These are phyloP conservation scores for Forpus xanthops DNA, from an alignment of 2,797 vertebrate species.

Conservation along the genomic window DNA sequence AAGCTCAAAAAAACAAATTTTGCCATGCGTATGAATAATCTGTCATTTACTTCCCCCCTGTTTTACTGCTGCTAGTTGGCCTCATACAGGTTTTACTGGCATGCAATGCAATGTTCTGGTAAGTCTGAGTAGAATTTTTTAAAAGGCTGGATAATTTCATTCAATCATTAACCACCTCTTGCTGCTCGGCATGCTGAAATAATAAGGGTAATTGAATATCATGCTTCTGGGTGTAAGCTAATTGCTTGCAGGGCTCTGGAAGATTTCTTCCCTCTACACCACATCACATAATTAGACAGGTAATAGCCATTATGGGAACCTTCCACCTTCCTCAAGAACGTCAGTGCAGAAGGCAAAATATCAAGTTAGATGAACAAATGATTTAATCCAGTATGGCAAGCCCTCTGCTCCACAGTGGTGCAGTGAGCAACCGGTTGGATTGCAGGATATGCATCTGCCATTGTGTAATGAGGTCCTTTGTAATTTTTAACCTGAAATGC, in stretches of 20 bases:
- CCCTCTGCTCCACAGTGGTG: background rate
- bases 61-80: background rate
- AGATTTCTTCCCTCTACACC: background rate
- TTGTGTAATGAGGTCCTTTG: background rate
- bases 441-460: background rate
- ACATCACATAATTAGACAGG: background rate
- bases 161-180: conserved; percentile 26
- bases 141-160: background rate
- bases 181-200: conserved; percentile 10
- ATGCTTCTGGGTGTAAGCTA: background rate
- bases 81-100: background rate
- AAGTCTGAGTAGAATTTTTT: background rate
- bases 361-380: conserved; percentile 13
- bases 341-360: conserved; percentile 8
- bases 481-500: conserved; percentile 33
- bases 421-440: background rate
- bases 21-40: background rate
- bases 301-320: conserved; percentile 21
- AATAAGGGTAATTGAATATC: conserved; percentile 48
- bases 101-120: background rate
- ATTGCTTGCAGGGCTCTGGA: conserved; percentile 35
- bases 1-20: background rate
- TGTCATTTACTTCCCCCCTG: background rate
- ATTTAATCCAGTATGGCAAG: background rate
- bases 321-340: conserved; percentile 31